Conservation (phyloP, 2,888 invertebrate genomes). For the Euphydryas editha region DNA sequence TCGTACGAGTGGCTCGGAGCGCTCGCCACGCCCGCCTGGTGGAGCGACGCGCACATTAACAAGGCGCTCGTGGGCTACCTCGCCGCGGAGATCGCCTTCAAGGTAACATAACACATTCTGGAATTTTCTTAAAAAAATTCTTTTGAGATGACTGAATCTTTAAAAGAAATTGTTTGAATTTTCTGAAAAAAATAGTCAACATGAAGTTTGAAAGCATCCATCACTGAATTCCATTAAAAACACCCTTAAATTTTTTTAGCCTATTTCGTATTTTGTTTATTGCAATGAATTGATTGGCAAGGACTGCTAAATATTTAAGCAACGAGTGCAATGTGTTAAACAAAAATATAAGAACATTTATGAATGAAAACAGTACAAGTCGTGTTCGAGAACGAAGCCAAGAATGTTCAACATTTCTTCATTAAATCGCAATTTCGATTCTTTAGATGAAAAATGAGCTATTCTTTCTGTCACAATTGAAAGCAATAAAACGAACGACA, state of each 20-base stretch:
- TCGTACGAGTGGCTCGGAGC: constrained; percentile 92
- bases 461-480: constrained; percentile 1
- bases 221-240: too few relatives aligned
- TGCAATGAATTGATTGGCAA: too few relatives aligned
- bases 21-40: constrained; percentile 89
- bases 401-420: constrained; percentile 6
- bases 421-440: neutral
- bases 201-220: too few relatives aligned
- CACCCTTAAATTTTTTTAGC: too few relatives aligned
- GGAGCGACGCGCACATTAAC: constrained; percentile 90
- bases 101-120: constrained; percentile 72
- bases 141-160: too few relatives aligned
- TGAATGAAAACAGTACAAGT: neutral
- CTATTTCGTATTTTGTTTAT: too few relatives aligned
- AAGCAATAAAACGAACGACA: constrained; percentile 4
- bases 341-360: neutral
- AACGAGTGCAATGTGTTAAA: too few relatives aligned
- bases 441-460: neutral
- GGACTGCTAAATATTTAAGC: too few relatives aligned
- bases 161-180: too few relatives aligned
- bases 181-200: too few relatives aligned
- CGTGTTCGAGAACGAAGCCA: neutral
- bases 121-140: neutral
- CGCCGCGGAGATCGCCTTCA: constrained; percentile 88
- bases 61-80: constrained; percentile 90